A percentile compares a stretch with the other conserved stretches of the same genome.
phyloP scores from a whole-genome alignment of 1,140 invertebrate genomes.

The Trichoplusia ni region DNA sequence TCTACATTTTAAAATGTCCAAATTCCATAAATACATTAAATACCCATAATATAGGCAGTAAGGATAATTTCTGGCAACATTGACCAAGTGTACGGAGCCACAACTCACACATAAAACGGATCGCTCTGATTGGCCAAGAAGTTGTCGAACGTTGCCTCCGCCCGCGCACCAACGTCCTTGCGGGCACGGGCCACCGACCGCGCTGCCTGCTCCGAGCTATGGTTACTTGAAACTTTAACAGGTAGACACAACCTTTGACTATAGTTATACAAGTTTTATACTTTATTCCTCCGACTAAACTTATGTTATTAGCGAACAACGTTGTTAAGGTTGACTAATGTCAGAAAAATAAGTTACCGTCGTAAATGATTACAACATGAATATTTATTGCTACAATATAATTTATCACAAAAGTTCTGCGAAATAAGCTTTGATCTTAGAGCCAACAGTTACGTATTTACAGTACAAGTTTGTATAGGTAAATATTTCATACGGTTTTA shows the following conservation, averaged over 20 bases:
- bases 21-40: background rate
- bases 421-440: background rate
- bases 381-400: constrained; percentile 10
- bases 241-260: constrained; percentile 24
- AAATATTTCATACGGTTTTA: background rate
- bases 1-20: too few relatives aligned
- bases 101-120: constrained; percentile 47
- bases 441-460: background rate
- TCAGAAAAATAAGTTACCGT: too few relatives aligned
- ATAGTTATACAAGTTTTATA: constrained; percentile 17
- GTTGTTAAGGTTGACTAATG: too few relatives aligned
- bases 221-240: constrained; percentile 31
- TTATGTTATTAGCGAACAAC: too few relatives aligned
- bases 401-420: constrained; percentile 10
- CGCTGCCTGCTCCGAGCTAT: constrained; percentile 37
- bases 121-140: constrained; percentile 45
- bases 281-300: constrained; percentile 2
- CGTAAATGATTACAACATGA: too few relatives aligned
- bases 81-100: constrained; percentile 42
- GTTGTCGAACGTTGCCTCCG: constrained; percentile 53
- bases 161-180: constrained; percentile 79
- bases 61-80: constrained; percentile 47
- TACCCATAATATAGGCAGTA: background rate
- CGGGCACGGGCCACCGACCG: constrained; percentile 74
- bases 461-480: background rate